Conservation (phyloP, 2,888 invertebrate species). For the Glaucopsyche alexis region DNA sequence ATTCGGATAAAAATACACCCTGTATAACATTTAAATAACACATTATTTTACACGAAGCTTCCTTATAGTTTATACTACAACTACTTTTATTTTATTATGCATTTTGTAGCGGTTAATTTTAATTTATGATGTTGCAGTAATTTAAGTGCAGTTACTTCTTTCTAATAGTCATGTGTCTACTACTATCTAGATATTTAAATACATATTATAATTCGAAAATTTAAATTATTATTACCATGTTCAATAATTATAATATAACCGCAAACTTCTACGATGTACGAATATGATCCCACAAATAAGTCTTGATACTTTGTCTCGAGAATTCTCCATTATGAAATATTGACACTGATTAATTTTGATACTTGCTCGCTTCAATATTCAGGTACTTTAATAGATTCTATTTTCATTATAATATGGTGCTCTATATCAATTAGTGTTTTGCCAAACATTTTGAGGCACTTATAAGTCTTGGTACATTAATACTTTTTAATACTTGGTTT, state of each 20-base stretch:
- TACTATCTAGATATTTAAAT: too few species aligned
- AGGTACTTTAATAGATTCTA: not conserved
- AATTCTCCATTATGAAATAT: not conserved
- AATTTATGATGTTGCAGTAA: too few species aligned
- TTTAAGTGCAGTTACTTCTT: too few species aligned
- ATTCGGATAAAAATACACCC: too few species aligned
- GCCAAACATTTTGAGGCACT: not conserved
- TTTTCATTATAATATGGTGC: not conserved
- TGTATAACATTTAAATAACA: too few species aligned
- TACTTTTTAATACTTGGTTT: not conserved
- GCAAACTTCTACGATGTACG: not conserved
- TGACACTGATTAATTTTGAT: conserved; percentile 10
- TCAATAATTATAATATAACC: not conserved
- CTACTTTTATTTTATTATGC: too few species aligned
- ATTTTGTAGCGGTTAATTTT: too few species aligned
- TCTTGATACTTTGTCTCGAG: not conserved
- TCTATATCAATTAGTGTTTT: not conserved
- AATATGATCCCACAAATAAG: not conserved
- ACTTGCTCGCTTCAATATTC: conserved; percentile 9
- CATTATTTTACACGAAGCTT: too few species aligned
- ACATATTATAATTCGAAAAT: too few species aligned
- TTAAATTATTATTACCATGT: too few species aligned
- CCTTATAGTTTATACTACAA: too few species aligned
- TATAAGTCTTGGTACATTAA: not conserved
- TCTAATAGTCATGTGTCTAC: too few species aligned